Percentiles rank a stretch among this genome's conserved stretches.
phyloP scores from a whole-genome alignment of 1,140 invertebrate species.

The Phymastichus coffea region DNA sequence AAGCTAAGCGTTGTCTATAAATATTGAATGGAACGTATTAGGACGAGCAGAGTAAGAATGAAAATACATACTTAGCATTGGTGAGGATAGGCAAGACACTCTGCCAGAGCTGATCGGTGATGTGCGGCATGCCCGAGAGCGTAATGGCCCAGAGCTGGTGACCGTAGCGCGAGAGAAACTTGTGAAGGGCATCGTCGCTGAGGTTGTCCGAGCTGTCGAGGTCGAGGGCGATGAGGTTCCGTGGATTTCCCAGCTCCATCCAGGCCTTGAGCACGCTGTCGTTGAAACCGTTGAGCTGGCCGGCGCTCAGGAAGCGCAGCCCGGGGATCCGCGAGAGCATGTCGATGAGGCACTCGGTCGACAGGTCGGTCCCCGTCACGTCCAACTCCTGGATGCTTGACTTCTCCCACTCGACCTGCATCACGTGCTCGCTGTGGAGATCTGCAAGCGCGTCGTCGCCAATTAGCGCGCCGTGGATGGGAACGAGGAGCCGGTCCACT shows the following conservation, averaged over 20 bases:
- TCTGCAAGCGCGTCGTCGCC: slow-evolving; percentile 62
- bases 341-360: slow-evolving; percentile 89
- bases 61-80: slow-evolving; percentile 86
- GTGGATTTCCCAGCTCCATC: slow-evolving; percentile 84
- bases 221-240: slow-evolving; percentile 85
- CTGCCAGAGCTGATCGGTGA: slow-evolving; percentile 96
- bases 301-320: slow-evolving; percentile 88
- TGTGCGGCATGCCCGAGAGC: slow-evolving; percentile 94
- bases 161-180: slow-evolving; percentile 88
- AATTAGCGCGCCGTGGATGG: too few relatives aligned
- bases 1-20: too few relatives aligned
- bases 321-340: slow-evolving; percentile 86
- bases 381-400: slow-evolving; percentile 92
- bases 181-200: slow-evolving; percentile 86
- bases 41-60: too few relatives aligned
- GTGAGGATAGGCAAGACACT: slow-evolving; percentile 84
- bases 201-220: slow-evolving; percentile 94
- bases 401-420: slow-evolving; percentile 98
- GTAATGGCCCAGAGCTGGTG: slow-evolving; percentile 83
- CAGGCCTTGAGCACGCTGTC: slow-evolving; percentile 90
- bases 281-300: slow-evolving; percentile 96
- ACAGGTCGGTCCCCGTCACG: slow-evolving; percentile 94
- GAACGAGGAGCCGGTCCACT: slow-evolving; percentile 40
- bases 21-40: too few relatives aligned
- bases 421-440: slow-evolving; percentile 86